Evolutionary conservation across 2,797 vertebrate genomes (phyloP), one percentile per base, ranked within the genome.

Genomic region (Brachymystax lenok): DNA sequence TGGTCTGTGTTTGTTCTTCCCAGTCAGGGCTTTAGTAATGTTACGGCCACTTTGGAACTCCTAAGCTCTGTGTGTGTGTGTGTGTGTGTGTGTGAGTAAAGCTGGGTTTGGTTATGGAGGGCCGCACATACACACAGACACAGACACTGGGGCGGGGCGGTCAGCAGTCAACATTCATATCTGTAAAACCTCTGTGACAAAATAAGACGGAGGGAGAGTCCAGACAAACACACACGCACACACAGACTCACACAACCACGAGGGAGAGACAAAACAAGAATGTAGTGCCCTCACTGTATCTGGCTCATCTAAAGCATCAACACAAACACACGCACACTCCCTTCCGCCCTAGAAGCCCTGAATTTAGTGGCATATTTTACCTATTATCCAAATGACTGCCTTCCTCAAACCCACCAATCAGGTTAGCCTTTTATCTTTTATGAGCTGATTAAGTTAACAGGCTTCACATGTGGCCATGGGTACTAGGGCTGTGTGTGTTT

Each of bases 311-410:
- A 88, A 90, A 86, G 75, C n/a, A 71, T 16, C 24, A 40, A 71
- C 67, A 69, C 51, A 75, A 50, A 69, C 64, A 69, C 73, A 74
- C 40, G 63, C 54, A 64, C 74, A 71, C 75, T 28, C 51, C 5
- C 33, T 17, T 17, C 5, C 6, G 8, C 69, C 28, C 40, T 86
- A 79, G 79, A 85, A 52, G n/a, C 87, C 83, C 77, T 83, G 83
- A 84, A 87, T 88, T 93, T 91, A 89, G 89, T 89, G 85, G 86
- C 92, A 94, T 92, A 93, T 94, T 94, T 94, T 87, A 93, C 92
- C 87, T 92, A 94, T 95, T 94, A 95, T 93, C 92, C 93, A 95
- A 94, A 94, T 94, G 92, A 94, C 85, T 94, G 92, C 92, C 91
- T 95, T 95, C 90, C 91, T 91, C 92, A 94, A 94, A 93, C 90